Base-by-base conservation (phyloP, 2,113 vertebrate genomes). In the Azemiops feae region DNA sequence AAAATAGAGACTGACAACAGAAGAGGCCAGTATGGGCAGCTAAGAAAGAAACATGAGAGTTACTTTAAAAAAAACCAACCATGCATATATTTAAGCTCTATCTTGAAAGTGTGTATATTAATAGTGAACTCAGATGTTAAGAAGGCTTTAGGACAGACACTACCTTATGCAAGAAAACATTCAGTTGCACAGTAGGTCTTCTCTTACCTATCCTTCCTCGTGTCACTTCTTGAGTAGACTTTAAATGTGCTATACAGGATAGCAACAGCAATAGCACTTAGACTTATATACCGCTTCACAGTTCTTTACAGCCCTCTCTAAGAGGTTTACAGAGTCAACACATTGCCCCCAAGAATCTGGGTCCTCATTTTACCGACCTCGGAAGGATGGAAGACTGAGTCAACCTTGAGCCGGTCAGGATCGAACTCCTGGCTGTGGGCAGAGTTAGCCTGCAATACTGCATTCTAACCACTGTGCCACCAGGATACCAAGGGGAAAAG, bases 1-100 rank as follows among this genome's bases (percentile, higher is more conserved):
- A 96, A 99, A 99, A 96, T 99, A 99, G n/a, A 99, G 98, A 93
- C 99, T 99, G 93, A 99, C 99, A 95, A 99, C 98, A 4, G 99
- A 99, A 16, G 99, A 99, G 25, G 99, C 98, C 97, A 99, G 94
- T 95, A 99, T 99, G 3, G 99, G 99, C 96, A 99, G 96, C 99
- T 99, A 96, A 91, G n/a, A 95, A 96, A 23, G 96, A 97, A 94
- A 81, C 93, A 94, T 97, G 23, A 94, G 55, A 86, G 92, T 93
- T 45, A 95, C 34, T 64, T 11, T 27, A 89, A 55, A 57, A 50
- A 88, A 85, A 50, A 88, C 47, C 14, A 81, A 23, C n/a, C 52
- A 93, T 20, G 5, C 30, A 47, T 34, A 47, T 6, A 58, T 55
- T n/a, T 92, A 20, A 25, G 45, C 4, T 20, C 43, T 4, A n/a